A percentile compares a stretch with the other conserved stretches of the same genome.
These are phyloP conservation scores for Forbesichthys papilliferus DNA, from an alignment of 2,113 vertebrate genomes.

Conservation along the genomic window DNA sequence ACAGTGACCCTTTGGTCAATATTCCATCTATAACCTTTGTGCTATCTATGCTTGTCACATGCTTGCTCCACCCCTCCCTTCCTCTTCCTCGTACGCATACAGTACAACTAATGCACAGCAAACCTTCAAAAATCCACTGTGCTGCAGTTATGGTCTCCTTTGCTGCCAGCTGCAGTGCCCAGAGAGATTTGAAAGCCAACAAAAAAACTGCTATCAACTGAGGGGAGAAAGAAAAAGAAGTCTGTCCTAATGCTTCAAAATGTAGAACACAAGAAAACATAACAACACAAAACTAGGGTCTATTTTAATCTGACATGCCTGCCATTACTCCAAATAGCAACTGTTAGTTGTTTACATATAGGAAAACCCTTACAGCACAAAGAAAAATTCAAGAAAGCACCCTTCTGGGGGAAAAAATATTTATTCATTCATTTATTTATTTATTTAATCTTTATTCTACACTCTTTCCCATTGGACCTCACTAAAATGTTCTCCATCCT, in stretches of 20 bases:
- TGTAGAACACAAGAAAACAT: constrained; percentile 25
- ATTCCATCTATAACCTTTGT: background rate
- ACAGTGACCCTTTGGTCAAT: constrained; percentile 41
- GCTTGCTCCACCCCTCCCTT: constrained; percentile 15
- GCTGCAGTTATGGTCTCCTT: constrained; percentile 60
- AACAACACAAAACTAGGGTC: constrained; percentile 28
- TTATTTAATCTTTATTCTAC: too few relatives aligned
- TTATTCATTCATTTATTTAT: too few relatives aligned
- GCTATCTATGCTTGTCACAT: background rate
- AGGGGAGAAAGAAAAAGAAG: constrained; percentile 22
- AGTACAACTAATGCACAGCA: background rate
- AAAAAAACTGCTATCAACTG: constrained; percentile 19
- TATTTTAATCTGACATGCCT: constrained; percentile 8
- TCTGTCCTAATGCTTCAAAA: background rate
- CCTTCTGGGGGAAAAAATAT: background rate
- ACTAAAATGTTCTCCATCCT: too few relatives aligned
- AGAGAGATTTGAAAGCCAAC: constrained; percentile 60
- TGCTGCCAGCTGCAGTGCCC: constrained; percentile 58
- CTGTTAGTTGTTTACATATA: constrained; percentile 12
- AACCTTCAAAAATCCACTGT: constrained; percentile 61
- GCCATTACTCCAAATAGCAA: constrained; percentile 2
- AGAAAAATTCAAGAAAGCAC: constrained; percentile 8
- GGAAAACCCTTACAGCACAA: constrained; percentile 15
- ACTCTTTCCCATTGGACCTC: too few relatives aligned
- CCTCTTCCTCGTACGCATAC: background rate